Evolutionary conservation across 2,113 vertebrate genomes (phyloP), one percentile per base, ranked within the genome.

Genomic region (Cygnus buccinator): DNA sequence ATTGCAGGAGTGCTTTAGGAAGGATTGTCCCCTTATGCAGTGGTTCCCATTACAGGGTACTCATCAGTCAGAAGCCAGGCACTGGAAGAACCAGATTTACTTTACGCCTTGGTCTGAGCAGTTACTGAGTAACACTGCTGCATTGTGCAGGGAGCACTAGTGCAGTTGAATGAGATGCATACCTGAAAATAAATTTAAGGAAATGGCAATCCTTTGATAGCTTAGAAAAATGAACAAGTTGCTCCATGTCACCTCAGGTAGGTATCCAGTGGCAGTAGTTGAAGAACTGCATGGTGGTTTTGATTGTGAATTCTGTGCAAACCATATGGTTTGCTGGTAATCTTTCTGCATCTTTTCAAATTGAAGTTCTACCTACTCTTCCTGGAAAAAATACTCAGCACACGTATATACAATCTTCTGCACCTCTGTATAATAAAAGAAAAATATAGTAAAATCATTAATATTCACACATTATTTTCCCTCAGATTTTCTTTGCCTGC

Each of bases 21-120:
- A 71, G 35, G n/a, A 52, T 13, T 65, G 37, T 20, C 8, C 39
- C 37, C 11, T 41, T 41, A 17, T 63, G 62, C 33, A 71, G 22
- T 13, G 8, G 8, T 44, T 65, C 35, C 14, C 3, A 17, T 29
- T 46, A 58, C 50, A 75, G 48, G 15, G 13, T n/a, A n/a, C 18
- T 20, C 55, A 29, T 2, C 5, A 7, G 17, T 37, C 43, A 76
- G 31, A 70, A 87, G 66, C 5, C 0, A 0, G 9, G 25, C 48
- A 15, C 48, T 57, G 29, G 19, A 37, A 84, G 54, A 66, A 65
- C 12, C 28, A 37, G 18, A 31, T 5, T 55, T 31, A 31, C 2
- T 16, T 37, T 68, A 41, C 5, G n/a, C 6, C 17, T 79, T 61
- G 21, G 23, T 33, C 43, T 52, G 37, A 93, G 15, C 3, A 62